Conservation (phyloP, 2,888 invertebrate genomes). For the Parnassius mnemosyne region DNA sequence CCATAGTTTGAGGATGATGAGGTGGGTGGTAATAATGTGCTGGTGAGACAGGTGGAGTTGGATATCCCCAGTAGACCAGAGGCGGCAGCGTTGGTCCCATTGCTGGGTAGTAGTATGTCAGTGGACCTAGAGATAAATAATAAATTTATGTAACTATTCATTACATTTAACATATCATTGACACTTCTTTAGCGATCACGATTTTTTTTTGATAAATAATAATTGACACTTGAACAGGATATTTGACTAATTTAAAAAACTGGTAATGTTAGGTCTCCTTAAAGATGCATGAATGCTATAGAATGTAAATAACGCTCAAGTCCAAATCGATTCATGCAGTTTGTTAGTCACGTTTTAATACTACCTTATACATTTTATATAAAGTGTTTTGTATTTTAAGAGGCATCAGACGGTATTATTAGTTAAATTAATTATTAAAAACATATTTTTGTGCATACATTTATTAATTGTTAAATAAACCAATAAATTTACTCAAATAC, state of each 20-base stretch:
- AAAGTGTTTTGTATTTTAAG: not conserved
- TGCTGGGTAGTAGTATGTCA: constrained; percentile 78
- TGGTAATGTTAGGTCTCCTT: not conserved
- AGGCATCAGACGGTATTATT: constrained; percentile 19
- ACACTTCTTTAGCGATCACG: not conserved
- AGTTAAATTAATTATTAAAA: constrained; percentile 16
- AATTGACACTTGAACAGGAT: not conserved
- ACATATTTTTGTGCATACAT: constrained; percentile 22
- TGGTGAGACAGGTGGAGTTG: constrained; percentile 96
- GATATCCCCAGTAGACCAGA: constrained; percentile 95
- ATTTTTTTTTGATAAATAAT: not conserved
- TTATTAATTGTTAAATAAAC: constrained; percentile 16
- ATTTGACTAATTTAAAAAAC: too few species aligned
- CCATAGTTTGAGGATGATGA: constrained; percentile 72
- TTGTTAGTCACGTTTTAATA: constrained; percentile 22
- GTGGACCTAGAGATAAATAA: constrained; percentile 58
- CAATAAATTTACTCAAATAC: constrained; percentile 10
- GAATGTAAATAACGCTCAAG: not conserved
- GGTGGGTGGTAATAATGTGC: constrained; percentile 90
- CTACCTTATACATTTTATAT: constrained; percentile 9
- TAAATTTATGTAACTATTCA: not conserved
- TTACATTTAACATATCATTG: too few species aligned
- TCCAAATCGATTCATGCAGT: constrained; percentile 17
- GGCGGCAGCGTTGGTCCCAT: constrained; percentile 82
- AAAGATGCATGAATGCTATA: not conserved